Conservation (phyloP, 2,113 vertebrate species). For the Mus pahari region DNA sequence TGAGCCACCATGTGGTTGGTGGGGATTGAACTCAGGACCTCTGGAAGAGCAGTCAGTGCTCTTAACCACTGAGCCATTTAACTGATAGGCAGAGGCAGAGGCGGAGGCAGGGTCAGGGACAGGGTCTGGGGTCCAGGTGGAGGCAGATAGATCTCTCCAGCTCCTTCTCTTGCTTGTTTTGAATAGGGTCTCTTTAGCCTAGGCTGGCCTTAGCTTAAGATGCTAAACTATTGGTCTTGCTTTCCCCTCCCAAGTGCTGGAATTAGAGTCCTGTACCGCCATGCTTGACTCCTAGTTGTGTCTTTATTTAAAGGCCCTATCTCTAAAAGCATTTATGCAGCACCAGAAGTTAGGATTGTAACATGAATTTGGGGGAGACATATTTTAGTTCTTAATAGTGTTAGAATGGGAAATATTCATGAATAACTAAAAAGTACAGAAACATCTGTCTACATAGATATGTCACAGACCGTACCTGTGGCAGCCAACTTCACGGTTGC, state of each 20-base stretch:
- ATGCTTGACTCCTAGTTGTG: background rate
- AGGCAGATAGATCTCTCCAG: too few species aligned
- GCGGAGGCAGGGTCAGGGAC: too few species aligned
- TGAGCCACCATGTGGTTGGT: background rate
- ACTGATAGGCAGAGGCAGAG: background rate
- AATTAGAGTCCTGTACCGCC: too few species aligned
- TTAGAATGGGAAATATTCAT: conserved; percentile 24
- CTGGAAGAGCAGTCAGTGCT: background rate
- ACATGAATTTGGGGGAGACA: background rate
- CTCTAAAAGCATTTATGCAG: background rate
- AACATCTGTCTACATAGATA: background rate
- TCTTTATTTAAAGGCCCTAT: conserved; percentile 33
- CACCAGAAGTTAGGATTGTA: background rate
- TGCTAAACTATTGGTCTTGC: background rate
- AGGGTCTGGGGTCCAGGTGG: too few species aligned
- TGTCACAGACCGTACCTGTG: background rate
- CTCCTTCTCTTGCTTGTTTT: background rate
- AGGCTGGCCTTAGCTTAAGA: background rate
- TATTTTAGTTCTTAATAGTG: background rate
- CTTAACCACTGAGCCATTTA: background rate
- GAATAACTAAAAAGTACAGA: conserved; percentile 7
- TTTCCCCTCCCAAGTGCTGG: background rate
- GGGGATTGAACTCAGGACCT: background rate
- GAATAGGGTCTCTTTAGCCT: background rate
- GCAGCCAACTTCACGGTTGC: background rate